Conservation (phyloP, 2,797 vertebrate species). For the Centroberyx gerrardi region DNA sequence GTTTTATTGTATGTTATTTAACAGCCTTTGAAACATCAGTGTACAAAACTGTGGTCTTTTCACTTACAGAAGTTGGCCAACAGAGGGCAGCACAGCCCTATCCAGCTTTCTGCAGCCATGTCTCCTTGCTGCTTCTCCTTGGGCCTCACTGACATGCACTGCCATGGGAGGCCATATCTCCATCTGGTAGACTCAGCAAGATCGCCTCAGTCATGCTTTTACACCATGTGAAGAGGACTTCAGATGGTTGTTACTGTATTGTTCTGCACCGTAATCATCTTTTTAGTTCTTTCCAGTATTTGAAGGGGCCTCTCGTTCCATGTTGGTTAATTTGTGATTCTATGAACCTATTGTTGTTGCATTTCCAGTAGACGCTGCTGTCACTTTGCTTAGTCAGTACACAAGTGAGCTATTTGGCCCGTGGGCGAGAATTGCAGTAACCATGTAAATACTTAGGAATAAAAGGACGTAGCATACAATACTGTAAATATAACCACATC, state of each 20-base stretch:
- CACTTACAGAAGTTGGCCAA: conserved; percentile 29
- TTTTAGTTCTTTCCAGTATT: conserved; percentile 10
- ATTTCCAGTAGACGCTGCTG: conserved; percentile 56
- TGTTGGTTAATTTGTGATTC: conserved; percentile 11
- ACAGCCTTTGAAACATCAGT: too few species aligned
- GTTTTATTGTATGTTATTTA: too few species aligned
- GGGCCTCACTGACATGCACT: conserved; percentile 56
- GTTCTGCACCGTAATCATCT: conserved; percentile 3
- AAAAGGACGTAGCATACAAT: conserved; percentile 45
- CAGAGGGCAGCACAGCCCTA: conserved; percentile 66
- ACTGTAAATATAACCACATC: conserved; percentile 77
- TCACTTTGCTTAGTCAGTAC: conserved; percentile 50
- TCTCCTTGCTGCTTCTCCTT: conserved; percentile 70
- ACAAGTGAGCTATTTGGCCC: conserved; percentile 59
- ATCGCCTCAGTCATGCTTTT: conserved; percentile 67
- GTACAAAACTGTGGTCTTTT: neutral
- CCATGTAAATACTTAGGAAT: conserved; percentile 37
- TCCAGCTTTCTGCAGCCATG: neutral
- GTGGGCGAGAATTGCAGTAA: conserved; percentile 43
- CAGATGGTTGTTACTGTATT: conserved; percentile 7
- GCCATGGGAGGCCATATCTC: conserved; percentile 71
- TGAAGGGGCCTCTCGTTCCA: neutral
- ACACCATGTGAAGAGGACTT: conserved; percentile 32
- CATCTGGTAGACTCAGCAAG: conserved; percentile 74
- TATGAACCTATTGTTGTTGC: conserved; percentile 38